Conservation (phyloP, 1,140 invertebrate species). For the Aphelinus certus region DNA sequence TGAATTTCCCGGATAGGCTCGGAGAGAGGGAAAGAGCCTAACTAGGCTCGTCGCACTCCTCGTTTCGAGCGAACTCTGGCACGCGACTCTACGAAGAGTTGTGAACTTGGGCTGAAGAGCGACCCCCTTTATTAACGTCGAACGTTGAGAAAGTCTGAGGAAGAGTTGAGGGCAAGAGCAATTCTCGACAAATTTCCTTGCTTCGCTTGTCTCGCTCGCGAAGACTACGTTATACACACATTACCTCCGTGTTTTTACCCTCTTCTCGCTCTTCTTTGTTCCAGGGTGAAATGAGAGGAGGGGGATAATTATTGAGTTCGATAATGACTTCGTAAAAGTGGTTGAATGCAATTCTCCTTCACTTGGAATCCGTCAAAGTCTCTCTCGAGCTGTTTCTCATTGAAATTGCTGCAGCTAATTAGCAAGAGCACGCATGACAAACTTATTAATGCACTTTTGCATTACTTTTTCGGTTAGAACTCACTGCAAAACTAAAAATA, state of each 20-base stretch:
- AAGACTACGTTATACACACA: neutral
- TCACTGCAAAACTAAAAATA: too few relatives aligned
- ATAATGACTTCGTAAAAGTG: constrained; percentile 2
- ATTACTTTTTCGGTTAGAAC: too few relatives aligned
- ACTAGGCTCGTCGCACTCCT: neutral
- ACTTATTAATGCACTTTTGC: too few relatives aligned
- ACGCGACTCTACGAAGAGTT: neutral
- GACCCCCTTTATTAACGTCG: constrained; percentile 4
- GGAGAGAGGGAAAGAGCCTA: neutral
- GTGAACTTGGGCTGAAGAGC: neutral
- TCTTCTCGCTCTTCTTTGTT: neutral
- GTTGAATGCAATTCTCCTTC: neutral
- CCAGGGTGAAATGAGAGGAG: neutral
- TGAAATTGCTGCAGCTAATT: too few relatives aligned
- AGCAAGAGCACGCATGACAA: too few relatives aligned
- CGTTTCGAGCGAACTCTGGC: neutral
- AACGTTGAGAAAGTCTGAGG: neutral
- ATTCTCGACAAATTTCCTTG: neutral
- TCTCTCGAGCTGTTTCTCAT: too few relatives aligned
- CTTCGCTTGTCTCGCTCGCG: neutral
- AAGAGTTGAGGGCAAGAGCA: neutral
- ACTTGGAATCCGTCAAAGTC: too few relatives aligned
- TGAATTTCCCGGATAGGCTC: constrained; percentile 11
- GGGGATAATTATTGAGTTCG: constrained; percentile 5
- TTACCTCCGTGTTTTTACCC: neutral